phyloP scores from a whole-genome alignment of 2,888 invertebrate genomes.

The Eustalomyia histrio region DNA sequence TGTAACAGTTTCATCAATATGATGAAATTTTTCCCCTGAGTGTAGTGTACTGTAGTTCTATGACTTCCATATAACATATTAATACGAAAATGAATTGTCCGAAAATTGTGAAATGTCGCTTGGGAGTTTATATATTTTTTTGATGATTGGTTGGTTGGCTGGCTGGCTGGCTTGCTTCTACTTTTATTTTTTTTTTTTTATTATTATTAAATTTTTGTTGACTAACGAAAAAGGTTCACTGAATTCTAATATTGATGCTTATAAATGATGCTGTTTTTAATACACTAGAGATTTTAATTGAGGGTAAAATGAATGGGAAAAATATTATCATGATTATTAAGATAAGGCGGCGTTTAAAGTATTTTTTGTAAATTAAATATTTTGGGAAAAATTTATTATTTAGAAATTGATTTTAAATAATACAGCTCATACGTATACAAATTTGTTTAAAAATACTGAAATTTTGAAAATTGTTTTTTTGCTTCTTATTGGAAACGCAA shows the following conservation, averaged over 20 bases:
- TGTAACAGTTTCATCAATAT: too few relatives aligned
- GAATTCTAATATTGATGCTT: conserved; percentile 53
- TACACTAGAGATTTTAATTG: conserved; percentile 60
- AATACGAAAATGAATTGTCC: conserved; percentile 65
- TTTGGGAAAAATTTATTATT: neutral
- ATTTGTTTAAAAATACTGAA: too few relatives aligned
- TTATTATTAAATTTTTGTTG: neutral
- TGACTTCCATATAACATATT: conserved; percentile 56
- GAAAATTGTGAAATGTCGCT: conserved; percentile 64
- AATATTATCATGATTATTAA: conserved; percentile 10
- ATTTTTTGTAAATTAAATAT: neutral
- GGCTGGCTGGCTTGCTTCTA: conserved; percentile 14
- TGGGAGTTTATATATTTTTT: conserved; percentile 47
- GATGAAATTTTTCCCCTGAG: too few relatives aligned
- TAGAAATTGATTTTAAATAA: too few relatives aligned
- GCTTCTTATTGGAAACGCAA: too few relatives aligned
- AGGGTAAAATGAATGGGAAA: conserved; percentile 36
- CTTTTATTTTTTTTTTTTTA: neutral
- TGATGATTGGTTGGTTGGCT: conserved; percentile 31
- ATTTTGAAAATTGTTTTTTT: too few relatives aligned
- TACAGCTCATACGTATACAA: too few relatives aligned
- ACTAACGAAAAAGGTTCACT: conserved; percentile 37
- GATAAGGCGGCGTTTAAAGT: neutral
- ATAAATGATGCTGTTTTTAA: conserved; percentile 54
- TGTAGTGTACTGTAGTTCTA: too few relatives aligned